Evolutionary conservation across 2,113 vertebrate genomes (phyloP).

Genomic region (Echinops telfairi): DNA sequence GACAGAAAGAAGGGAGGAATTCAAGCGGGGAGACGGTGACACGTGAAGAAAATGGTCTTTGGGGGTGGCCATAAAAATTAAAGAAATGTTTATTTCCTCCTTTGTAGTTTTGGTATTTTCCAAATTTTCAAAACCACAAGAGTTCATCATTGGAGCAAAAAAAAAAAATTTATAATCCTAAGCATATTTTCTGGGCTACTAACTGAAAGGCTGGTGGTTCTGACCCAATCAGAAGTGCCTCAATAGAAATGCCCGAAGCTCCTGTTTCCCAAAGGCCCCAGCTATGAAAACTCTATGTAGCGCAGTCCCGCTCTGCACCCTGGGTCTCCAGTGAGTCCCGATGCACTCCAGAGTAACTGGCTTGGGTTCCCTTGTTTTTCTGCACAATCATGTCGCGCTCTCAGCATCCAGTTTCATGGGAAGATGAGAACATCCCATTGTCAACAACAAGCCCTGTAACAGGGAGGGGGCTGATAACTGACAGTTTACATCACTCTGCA

Average conservation of each 20-base stretch:
- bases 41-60: accelerated
- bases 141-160: not conserved
- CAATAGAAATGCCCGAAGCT: not conserved
- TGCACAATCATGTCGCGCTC: accelerated
- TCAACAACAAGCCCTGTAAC: accelerated
- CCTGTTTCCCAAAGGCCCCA: not conserved
- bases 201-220: not conserved
- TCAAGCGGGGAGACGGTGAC: no score
- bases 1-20: not conserved
- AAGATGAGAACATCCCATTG: accelerated
- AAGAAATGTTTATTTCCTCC: not conserved
- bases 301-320: not conserved
- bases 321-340: not conserved
- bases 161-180: not conserved
- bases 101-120: not conserved
- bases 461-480: accelerated
- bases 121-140: not conserved
- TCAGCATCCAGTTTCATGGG: accelerated
- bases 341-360: not conserved
- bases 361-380: not conserved
- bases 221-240: not conserved
- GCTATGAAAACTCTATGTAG: not conserved
- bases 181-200: not conserved
- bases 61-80: not conserved
- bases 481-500: accelerated